A percentile compares a stretch with the other conserved stretches of the same genome.
These are phyloP conservation scores for Coregonus sp. DNA, from an alignment of 2,797 vertebrate species.

Conservation along the genomic window DNA sequence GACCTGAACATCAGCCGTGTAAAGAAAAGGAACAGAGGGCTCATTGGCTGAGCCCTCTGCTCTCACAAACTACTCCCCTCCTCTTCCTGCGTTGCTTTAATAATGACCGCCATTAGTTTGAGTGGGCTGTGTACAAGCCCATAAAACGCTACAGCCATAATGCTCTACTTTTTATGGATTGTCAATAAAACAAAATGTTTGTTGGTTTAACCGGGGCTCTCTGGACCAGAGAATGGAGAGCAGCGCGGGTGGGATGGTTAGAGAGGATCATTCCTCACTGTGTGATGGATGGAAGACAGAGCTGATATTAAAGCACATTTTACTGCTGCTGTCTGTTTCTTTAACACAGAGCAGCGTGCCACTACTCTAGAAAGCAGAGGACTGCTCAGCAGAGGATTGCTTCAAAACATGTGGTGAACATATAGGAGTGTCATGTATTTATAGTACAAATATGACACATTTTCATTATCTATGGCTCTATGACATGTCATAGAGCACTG, in stretches of 20 bases:
- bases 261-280: constrained; percentile 2
- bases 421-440: not conserved
- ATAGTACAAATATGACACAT: not conserved
- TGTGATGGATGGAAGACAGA: not conserved
- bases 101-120: constrained; percentile 47
- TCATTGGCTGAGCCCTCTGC: constrained; percentile 66
- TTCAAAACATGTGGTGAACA: too few relatives aligned
- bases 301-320: not conserved
- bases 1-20: constrained; percentile 69
- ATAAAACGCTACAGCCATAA: not conserved
- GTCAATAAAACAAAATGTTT: constrained; percentile 20
- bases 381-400: not conserved
- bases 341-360: not conserved
- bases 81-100: constrained; percentile 36
- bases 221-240: not conserved
- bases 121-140: constrained; percentile 30
- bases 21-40: constrained; percentile 56
- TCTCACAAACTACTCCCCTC: constrained; percentile 53
- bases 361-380: not conserved
- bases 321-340: not conserved
- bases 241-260: not conserved
- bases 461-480: too few relatives aligned
- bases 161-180: constrained; percentile 19
- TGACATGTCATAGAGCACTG: not conserved
- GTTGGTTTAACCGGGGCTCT: not conserved